Evolutionary conservation across 2,888 invertebrate species (phyloP), one percentile per base, ranked within the genome.

Genomic region (Drosophila niveifrons): DNA sequence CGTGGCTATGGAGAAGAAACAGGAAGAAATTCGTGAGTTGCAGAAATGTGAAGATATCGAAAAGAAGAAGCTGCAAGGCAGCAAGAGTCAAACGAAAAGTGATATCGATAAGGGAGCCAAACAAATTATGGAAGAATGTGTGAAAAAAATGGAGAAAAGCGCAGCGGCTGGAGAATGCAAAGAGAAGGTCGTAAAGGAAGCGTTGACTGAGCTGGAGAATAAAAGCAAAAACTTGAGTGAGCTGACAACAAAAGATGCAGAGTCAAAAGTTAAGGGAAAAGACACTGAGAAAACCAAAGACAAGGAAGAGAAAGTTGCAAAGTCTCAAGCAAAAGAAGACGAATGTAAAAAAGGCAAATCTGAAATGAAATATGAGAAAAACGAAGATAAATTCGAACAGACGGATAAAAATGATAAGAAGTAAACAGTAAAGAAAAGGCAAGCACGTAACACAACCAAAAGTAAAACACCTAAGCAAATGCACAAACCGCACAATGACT

Each of bases 71-170:
- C 46, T 47, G 13, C 15, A 56, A 36, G 39, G 2, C 13, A 7
- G 13, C 39, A 28, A 8, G 7, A 17, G 43, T 3, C 10, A 34
- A 3, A 31, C 28, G 9, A 48, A 51, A 2, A 39, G 47, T 2
- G 28, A 52, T 10, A 34, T 73, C 8, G 48, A 65, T 3, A 56
- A 43, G 7, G 51, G 29, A 29, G 56, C 73, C 0, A 6, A 6
- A 0, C 28, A 47, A 15, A 53, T 66, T 9, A 46, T 73, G 17
- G 1, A 6, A 1, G 51, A 41, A 1, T 69, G 77, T 10, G 34
- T 58, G 3, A 13, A 7, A 1, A 44, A 43, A 9, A 11, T 47
- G 8, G 15, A 23, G 28, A 46, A 47, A 17, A 3, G 7, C 4
- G 34, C 13, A 1, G 17, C 31, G 0, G 11, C 3, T 0, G 13